A percentile compares a stretch with the other conserved stretches of the same genome.
Conservation (phyloP, 2,888 invertebrate species). For the Pomacea canaliculata region DNA sequence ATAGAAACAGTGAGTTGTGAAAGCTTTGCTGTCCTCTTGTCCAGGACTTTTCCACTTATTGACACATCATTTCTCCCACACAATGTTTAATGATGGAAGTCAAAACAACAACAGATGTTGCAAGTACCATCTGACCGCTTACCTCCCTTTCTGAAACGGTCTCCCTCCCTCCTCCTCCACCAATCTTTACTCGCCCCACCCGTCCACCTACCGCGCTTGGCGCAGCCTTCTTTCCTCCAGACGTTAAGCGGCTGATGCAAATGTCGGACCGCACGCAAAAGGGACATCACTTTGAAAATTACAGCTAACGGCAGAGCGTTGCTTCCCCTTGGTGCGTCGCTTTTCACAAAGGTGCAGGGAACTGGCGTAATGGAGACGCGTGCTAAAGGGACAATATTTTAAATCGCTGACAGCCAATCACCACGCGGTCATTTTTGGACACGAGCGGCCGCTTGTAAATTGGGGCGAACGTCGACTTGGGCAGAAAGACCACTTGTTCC, state of each 20-base stretch:
- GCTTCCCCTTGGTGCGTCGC: not conserved
- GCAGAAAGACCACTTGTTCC: too few species aligned
- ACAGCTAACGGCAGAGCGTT: not conserved
- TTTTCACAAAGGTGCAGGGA: not conserved
- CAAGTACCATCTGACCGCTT: not conserved
- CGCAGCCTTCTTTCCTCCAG: not conserved
- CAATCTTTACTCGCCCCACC: not conserved
- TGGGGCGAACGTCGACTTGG: too few species aligned
- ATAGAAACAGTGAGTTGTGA: too few species aligned
- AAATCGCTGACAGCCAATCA: not conserved
- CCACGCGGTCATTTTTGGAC: constrained; percentile 1
- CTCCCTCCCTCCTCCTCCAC: too few species aligned
- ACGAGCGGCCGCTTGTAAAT: not conserved
- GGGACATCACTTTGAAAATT: constrained; percentile 4
- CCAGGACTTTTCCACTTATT: too few species aligned
- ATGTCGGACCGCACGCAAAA: constrained; percentile 1
- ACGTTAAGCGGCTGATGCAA: not conserved
- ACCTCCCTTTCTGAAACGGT: not conserved
- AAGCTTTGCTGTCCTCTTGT: too few species aligned
- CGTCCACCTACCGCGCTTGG: not conserved
- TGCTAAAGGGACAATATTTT: constrained; percentile 1
- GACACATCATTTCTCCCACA: too few species aligned
- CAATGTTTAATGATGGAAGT: too few species aligned
- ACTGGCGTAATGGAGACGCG: not conserved
- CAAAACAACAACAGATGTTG: too few species aligned